Conservation (phyloP, 2,888 invertebrate genomes). For the Nomada flava region DNA sequence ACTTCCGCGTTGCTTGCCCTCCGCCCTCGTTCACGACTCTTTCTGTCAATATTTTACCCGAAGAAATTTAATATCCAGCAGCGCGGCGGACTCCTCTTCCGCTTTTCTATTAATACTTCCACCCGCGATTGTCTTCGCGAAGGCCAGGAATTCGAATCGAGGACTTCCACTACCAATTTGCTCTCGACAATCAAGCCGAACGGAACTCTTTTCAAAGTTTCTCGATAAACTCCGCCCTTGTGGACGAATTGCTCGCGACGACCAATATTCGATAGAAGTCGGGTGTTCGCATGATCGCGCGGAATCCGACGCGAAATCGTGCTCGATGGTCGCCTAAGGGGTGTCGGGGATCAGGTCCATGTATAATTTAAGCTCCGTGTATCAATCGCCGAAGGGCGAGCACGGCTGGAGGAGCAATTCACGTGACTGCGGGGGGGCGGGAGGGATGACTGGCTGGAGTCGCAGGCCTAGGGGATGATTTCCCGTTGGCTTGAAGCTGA, state of each 20-base stretch:
- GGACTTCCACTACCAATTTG: no score
- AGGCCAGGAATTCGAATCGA: no score
- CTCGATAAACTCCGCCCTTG: no score
- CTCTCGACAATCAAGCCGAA: no score
- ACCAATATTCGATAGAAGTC: not conserved
- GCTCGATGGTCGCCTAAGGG: constrained; percentile 60
- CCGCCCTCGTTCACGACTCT: not conserved
- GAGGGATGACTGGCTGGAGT: constrained; percentile 66
- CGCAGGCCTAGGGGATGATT: constrained; percentile 80
- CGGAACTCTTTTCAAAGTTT: no score
- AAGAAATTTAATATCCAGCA: constrained; percentile 29
- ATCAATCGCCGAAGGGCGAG: constrained; percentile 79
- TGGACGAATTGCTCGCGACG: no score
- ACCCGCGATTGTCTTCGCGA: not conserved
- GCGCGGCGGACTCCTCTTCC: no score
- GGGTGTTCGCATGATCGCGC: constrained; percentile 63
- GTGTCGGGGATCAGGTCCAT: constrained; percentile 69
- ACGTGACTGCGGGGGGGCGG: constrained; percentile 32
- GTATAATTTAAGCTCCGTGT: constrained; percentile 81
- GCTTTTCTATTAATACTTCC: not conserved
- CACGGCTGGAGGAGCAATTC: constrained; percentile 70
- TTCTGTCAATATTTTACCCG: constrained; percentile 24
- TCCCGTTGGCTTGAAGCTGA: constrained; percentile 74
- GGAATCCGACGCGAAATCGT: constrained; percentile 74
- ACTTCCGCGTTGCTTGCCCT: constrained; percentile 3